Evolutionary conservation across 2,888 invertebrate species (phyloP), one percentile per base, ranked within the genome.

Genomic region (Oscheius sp.): DNA sequence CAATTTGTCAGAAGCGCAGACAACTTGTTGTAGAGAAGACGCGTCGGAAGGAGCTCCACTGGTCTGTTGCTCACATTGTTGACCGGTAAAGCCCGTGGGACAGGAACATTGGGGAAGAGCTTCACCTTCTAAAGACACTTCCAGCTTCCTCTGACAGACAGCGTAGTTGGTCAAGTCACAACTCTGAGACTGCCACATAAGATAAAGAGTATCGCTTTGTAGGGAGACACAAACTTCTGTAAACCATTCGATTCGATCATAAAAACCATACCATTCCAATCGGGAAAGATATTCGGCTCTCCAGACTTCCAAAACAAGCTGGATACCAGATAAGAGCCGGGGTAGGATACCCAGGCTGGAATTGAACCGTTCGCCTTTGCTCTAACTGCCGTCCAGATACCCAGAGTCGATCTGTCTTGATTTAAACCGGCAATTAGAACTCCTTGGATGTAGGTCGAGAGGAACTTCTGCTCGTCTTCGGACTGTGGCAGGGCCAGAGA

Each of bases 31-130:
- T 1, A 55, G 68, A 21, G 68, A 53, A 13, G 68, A 53, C 2
- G 68, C 35, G 9, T 53, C 35, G 5, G 55, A 68, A 33, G 55
- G 37, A 33, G 55, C 68, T 13, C 55, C 35, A 11, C 55, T 55
- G 1, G 68, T n/a, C 33, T 35, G 50, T 33, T 21, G 74, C 60
- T 84, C 82, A 65, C 84, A 84, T 50, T 77, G 77, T n/a, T 73
- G 77, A 0, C 84, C 84, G 7, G 68, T 66, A 60, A 57, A 84
- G 0, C 81, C 78, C 5, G 62, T 9, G 0, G 78, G 79, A 68
- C 84, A 84, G 2, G 76, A 70, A 66, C 84, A 84, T 74, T 84
- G 84, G 2, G 62, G 71, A 35, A 75, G 63, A 63, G 76, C 83
- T 47, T 75, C 73, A 0, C 57, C 47, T 70, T 29, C 57, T 58